Evolutionary conservation across 2,113 vertebrate species (phyloP).

Genomic region (Stercorarius parasiticus): DNA sequence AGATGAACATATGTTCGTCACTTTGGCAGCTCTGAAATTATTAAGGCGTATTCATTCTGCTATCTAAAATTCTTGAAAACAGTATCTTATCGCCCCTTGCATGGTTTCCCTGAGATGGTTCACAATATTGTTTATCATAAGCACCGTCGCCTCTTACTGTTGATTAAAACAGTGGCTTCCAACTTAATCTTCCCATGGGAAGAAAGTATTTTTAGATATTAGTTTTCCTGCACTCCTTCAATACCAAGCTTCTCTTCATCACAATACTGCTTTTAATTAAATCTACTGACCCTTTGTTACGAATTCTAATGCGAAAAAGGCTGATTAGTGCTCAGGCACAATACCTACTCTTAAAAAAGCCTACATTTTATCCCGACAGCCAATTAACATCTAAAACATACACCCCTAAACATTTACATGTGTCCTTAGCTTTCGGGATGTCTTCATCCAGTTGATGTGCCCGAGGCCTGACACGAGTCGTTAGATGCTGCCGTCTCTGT

Average conservation of each 20-base stretch:
- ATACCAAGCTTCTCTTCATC: background rate
- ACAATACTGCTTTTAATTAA: background rate
- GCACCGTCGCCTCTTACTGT: rapidly evolving
- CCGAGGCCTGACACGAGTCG: background rate
- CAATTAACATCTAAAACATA: background rate
- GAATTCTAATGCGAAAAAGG: background rate
- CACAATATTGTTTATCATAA: background rate
- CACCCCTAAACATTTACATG: background rate
- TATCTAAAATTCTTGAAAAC: background rate
- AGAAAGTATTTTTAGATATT: background rate
- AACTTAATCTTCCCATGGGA: background rate
- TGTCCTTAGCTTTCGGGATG: background rate
- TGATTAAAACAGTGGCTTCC: background rate
- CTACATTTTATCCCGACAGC: background rate
- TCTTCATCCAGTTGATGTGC: background rate
- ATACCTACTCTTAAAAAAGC: background rate
- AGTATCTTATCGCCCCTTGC: background rate
- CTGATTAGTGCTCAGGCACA: background rate
- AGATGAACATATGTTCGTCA: background rate
- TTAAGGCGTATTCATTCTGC: background rate
- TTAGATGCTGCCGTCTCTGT: rapidly evolving
- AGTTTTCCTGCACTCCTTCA: background rate
- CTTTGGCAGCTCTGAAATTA: background rate
- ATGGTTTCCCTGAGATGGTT: background rate
- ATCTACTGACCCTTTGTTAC: background rate